These are phyloP conservation scores for Alectura lathami DNA, from an alignment of 2,113 vertebrate species.

Conservation along the genomic window DNA sequence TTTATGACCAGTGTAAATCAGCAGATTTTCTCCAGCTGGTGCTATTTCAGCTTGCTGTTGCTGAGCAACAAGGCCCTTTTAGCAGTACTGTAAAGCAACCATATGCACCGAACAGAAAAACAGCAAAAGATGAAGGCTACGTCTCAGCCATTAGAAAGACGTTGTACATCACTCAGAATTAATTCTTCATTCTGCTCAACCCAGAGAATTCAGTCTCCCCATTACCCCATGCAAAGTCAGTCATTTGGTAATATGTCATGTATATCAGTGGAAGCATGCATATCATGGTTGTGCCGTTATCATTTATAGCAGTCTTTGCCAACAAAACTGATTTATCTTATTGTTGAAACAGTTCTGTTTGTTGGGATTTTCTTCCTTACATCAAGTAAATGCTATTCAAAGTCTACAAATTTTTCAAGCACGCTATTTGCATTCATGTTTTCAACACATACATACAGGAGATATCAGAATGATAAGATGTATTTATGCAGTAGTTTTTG, in stretches of 20 bases:
- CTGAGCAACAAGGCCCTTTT: conserved; percentile 47
- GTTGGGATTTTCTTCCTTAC: not conserved
- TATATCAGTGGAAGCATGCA: not conserved
- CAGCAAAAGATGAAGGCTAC: not conserved
- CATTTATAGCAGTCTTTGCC: not conserved
- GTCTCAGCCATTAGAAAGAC: not conserved
- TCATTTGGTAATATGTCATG: not conserved
- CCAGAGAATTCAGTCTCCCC: not conserved
- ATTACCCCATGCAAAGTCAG: not conserved
- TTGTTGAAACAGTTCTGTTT: not conserved
- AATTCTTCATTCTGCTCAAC: not conserved
- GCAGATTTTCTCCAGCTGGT: not conserved
- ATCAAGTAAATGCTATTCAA: not conserved
- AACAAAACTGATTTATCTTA: not conserved
- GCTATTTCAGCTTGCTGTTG: conserved; percentile 34
- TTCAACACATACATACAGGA: not conserved
- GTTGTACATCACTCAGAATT: not conserved
- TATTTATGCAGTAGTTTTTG: not conserved
- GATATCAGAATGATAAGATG: not conserved
- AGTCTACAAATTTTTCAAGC: not conserved
- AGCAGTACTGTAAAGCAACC: not conserved
- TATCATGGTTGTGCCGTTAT: not conserved
- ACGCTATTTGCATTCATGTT: not conserved
- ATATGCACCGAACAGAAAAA: not conserved
- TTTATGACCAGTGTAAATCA: conserved; percentile 1